phyloP scores from a whole-genome alignment of 1,140 invertebrate species.

The Rhopalosiphum maidis region DNA sequence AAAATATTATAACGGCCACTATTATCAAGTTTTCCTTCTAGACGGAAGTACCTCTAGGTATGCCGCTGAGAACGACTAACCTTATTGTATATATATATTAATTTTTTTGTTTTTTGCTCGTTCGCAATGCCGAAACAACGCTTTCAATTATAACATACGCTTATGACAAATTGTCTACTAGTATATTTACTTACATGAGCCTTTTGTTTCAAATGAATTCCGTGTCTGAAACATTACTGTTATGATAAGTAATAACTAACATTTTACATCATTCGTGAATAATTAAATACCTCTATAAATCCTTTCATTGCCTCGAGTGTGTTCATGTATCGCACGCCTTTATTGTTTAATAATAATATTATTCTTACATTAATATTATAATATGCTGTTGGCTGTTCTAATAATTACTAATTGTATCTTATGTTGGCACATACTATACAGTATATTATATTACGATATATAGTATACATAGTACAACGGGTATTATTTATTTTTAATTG shows the following conservation, averaged over 20 bases:
- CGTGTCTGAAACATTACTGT: not conserved
- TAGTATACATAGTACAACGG: not conserved
- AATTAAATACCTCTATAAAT: not conserved
- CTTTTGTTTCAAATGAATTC: not conserved
- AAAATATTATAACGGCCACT: not conserved
- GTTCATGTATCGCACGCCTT: not conserved
- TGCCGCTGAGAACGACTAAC: not conserved
- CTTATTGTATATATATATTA: not conserved
- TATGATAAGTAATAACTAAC: not conserved
- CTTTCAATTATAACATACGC: not conserved
- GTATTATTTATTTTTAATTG: not conserved
- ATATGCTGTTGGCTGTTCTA: not conserved
- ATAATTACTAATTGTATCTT: not conserved
- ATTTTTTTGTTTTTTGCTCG: not conserved
- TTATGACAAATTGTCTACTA: not conserved
- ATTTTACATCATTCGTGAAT: not conserved
- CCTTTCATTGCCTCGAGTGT: not conserved
- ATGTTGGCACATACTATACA: not conserved
- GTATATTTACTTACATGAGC: not conserved
- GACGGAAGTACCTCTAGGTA: not conserved
- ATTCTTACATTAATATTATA: not conserved
- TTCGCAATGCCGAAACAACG: not conserved
- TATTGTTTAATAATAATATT: not conserved
- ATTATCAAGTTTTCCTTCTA: not conserved
- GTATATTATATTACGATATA: no score